These are phyloP conservation scores for Diachrysia chrysitis DNA, from an alignment of 2,888 invertebrate genomes.

Conservation along the genomic window DNA sequence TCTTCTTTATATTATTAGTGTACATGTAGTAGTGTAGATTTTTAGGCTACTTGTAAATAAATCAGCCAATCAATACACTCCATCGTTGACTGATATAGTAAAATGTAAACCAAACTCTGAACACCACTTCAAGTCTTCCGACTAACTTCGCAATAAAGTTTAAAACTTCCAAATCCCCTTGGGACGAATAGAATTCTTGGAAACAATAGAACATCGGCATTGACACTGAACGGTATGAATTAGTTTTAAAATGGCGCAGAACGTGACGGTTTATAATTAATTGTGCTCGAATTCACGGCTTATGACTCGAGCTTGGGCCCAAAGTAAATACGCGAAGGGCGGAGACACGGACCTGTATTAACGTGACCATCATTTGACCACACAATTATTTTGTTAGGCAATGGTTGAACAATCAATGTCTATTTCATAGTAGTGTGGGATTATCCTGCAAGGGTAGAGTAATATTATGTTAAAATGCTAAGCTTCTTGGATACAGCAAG, in stretches of 20 bases:
- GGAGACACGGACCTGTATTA: neutral
- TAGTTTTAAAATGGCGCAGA: slow-evolving; percentile 27
- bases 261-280: slow-evolving; percentile 45
- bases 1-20: no score
- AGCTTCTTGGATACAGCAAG: slow-evolving; percentile 4
- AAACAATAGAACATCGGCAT: slow-evolving; percentile 27
- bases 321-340: slow-evolving; percentile 25
- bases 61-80: neutral
- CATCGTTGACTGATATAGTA: neutral
- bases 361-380: slow-evolving; percentile 9
- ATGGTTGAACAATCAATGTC: neutral
- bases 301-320: slow-evolving; percentile 20
- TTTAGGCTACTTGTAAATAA: neutral
- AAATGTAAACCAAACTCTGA: neutral
- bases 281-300: slow-evolving; percentile 39
- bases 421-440: neutral
- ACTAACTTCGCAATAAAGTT: neutral
- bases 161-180: slow-evolving; percentile 9
- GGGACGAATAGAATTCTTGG: slow-evolving; percentile 19
- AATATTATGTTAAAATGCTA: neutral
- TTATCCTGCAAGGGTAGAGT: neutral
- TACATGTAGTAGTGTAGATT: no score
- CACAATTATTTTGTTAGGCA: neutral
- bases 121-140: neutral
- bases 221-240: slow-evolving; percentile 22